Base-by-base conservation (phyloP, 1,140 invertebrate genomes). In the Pachyrhynchus sulphureomaculatus region DNA sequence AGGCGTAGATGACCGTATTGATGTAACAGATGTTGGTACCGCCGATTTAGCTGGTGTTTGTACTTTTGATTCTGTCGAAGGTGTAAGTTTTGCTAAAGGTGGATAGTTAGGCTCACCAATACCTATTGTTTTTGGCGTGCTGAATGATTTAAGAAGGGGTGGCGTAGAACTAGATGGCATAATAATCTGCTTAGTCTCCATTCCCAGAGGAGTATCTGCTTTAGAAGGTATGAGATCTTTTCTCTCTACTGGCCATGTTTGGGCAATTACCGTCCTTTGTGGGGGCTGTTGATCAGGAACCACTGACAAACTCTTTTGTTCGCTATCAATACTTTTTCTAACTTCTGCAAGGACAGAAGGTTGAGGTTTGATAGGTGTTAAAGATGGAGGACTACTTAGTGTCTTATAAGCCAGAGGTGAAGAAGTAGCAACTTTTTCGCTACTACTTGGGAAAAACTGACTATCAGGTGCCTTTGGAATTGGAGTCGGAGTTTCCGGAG, bases 381-480 rank as follows among this genome's bases (percentile, higher is more conserved):
- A 64, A 12, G 74, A 73, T 20, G 75, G 74, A 18, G 72, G 72
- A 63, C 70, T 74, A 24, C 65, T 59, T 15, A 75, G n/a, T 2
- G 48, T 9, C 32, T 52, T 53, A 21, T 53, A 63, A 53, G 59
- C 51, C n/a, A 67, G 2, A 4, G 62, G 47, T 13, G 63, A 44
- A 17, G 54, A 34, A 34, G 49, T 52, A 15, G 42, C 26, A 13
- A 47, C 41, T 34, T 63, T 65, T n/a, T 70, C 70, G 10, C 67
- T 67, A 37, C 36, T 62, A n/a, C 39, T 48, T 34, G 26, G 26
- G 48, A 53, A 71, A 37, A 68, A 72, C 9, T 37, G 67, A 21
- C 72, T 67, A 44, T 78, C 82, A 13, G 81, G 79, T 29, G 81
- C 82, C 68, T 80, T 78, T 2, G 81, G 77, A 34, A 79, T 78